Conservation (phyloP, 2,113 vertebrate genomes). For the Ailuropoda melanoleuca region DNA sequence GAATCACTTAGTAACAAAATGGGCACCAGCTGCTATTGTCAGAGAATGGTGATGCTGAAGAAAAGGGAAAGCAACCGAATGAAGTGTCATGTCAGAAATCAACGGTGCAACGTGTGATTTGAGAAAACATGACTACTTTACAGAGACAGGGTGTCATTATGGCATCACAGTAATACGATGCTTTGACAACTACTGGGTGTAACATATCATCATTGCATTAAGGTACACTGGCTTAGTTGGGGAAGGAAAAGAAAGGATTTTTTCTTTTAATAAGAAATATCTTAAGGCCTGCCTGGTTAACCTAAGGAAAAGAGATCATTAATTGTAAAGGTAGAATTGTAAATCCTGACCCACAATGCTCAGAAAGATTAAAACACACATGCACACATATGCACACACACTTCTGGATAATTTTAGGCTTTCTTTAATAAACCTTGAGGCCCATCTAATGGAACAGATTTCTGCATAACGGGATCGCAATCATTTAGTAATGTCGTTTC, state of each 20-base stretch:
- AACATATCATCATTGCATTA: slow-evolving; percentile 99
- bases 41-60: slow-evolving; percentile 80
- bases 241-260: slow-evolving; percentile 84
- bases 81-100: slow-evolving; percentile 92
- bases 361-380: neutral
- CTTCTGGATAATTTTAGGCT: neutral
- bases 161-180: slow-evolving; percentile 93
- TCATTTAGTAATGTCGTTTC: neutral
- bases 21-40: slow-evolving; percentile 88
- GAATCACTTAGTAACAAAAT: slow-evolving; percentile 88
- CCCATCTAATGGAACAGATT: neutral
- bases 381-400: neutral
- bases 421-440: neutral
- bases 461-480: neutral
- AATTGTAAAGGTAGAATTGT: slow-evolving; percentile 62
- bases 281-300: slow-evolving; percentile 85
- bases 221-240: slow-evolving; percentile 88
- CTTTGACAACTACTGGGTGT: slow-evolving; percentile 94
- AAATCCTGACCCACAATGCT: neutral
- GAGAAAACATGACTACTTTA: slow-evolving; percentile 91
- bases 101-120: slow-evolving; percentile 91
- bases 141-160: slow-evolving; percentile 98
- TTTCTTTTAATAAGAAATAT: slow-evolving; percentile 87
- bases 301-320: slow-evolving; percentile 69
- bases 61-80: slow-evolving; percentile 84